Percentiles rank a stretch among this genome's conserved stretches.
phyloP scores from a whole-genome alignment of 2,797 vertebrate species.

The Limnodromus scolopaceus region DNA sequence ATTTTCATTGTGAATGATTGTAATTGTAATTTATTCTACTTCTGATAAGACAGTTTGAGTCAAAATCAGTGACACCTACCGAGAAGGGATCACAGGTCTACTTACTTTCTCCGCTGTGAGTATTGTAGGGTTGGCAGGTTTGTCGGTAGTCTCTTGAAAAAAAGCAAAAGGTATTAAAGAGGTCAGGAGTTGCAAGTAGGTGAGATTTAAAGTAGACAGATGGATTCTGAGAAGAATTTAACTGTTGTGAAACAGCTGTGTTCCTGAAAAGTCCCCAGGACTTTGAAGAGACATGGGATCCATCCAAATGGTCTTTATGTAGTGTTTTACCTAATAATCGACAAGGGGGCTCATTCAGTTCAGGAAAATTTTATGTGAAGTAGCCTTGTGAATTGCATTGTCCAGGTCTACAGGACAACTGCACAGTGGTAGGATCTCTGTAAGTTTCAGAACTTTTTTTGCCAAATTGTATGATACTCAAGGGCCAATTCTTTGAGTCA shows the following conservation, averaged over 20 bases:
- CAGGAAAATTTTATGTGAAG: not conserved
- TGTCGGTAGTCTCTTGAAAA: not conserved
- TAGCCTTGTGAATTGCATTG: not conserved
- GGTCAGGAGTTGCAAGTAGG: not conserved
- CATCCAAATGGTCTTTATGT: not conserved
- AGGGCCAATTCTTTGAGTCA: not conserved
- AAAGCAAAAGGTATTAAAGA: not conserved
- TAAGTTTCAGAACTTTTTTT: not conserved
- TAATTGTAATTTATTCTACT: not conserved
- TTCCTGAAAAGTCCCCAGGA: not conserved
- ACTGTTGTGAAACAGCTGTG: not conserved
- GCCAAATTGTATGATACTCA: not conserved
- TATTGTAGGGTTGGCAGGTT: not conserved
- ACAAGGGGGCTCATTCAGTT: not conserved
- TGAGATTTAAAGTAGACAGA: not conserved
- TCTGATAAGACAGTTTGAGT: not conserved
- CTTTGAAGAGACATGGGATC: not conserved
- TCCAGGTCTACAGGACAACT: not conserved
- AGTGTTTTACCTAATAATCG: not conserved
- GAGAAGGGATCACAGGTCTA: not conserved
- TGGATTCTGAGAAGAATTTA: not conserved
- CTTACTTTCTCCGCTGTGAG: rapidly evolving
- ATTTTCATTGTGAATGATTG: not conserved
- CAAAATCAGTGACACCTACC: not conserved
- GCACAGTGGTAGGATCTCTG: not conserved